These are phyloP conservation scores for Tenrec ecaudatus DNA, from an alignment of 2,113 vertebrate species.

Conservation along the genomic window DNA sequence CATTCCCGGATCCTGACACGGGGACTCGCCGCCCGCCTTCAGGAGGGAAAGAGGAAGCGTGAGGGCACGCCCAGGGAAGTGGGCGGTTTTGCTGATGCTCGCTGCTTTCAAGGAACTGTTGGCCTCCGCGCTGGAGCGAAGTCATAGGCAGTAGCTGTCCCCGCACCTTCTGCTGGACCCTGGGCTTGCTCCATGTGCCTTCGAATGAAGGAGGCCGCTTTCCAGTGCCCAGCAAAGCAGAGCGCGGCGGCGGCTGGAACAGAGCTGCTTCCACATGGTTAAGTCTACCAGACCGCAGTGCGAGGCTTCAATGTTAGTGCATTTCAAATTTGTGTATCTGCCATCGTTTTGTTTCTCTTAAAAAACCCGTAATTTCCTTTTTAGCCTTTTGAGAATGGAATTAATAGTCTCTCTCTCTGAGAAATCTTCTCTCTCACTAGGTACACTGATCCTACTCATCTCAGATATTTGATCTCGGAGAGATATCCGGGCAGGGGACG, in stretches of 20 bases:
- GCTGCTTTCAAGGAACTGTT: conserved; percentile 32
- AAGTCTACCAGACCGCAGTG: not conserved
- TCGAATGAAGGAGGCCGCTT: not conserved
- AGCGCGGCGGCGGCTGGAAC: not conserved
- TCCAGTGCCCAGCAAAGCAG: not conserved
- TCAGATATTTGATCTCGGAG: not conserved
- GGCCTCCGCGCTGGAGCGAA: conserved; percentile 1
- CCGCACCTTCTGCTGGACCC: not conserved
- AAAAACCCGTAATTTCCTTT: not conserved
- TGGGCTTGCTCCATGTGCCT: not conserved
- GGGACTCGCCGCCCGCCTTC: not conserved
- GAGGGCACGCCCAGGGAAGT: not conserved
- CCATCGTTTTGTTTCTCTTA: not conserved
- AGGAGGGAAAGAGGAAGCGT: conserved; percentile 50
- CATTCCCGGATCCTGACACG: not conserved
- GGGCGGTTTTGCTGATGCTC: conserved; percentile 5
- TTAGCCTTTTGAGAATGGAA: not conserved
- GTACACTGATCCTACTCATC: not conserved
- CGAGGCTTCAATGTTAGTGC: too few relatives aligned
- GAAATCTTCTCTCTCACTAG: not conserved
- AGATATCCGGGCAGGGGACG: not conserved
- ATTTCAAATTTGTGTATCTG: not conserved
- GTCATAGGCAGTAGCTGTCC: not conserved
- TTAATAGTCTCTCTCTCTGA: not conserved
- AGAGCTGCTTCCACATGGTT: not conserved